Conservation (phyloP, 2,888 invertebrate species). For the Drosophila barbarae region DNA sequence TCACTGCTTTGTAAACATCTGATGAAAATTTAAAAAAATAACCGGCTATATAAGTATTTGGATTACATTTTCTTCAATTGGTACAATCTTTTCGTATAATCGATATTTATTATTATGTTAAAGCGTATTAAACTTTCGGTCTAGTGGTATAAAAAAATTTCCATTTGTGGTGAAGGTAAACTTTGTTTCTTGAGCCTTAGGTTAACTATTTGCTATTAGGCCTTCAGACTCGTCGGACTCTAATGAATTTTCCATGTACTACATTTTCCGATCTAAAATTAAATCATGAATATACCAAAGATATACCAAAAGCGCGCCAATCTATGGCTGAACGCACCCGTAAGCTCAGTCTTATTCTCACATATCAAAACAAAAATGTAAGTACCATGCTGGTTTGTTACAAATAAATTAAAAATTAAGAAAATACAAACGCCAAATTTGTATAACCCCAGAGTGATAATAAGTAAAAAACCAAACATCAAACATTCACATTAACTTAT, state of each 20-base stretch:
- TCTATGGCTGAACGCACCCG: slow-evolving; percentile 76
- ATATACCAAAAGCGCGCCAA: background rate
- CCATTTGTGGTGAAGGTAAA: no score
- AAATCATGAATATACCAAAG: background rate
- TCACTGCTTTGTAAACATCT: no score
- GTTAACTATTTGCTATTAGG: background rate
- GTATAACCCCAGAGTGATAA: no score
- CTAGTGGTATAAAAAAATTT: background rate
- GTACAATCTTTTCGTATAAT: background rate
- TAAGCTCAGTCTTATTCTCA: slow-evolving; percentile 73
- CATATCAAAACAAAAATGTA: slow-evolving; percentile 54
- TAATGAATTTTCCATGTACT: slow-evolving; percentile 1
- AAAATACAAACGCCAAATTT: background rate
- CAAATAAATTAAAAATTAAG: background rate
- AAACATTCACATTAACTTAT: no score
- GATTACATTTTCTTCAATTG: background rate
- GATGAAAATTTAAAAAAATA: no score
- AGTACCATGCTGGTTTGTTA: slow-evolving; percentile 14
- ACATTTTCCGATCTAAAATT: no score
- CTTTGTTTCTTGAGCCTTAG: background rate
- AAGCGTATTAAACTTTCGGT: background rate
- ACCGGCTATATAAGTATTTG: no score
- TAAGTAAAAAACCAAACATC: no score
- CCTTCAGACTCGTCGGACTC: background rate
- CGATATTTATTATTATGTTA: background rate